These are phyloP conservation scores for Ptychodera flava DNA, from an alignment of 35 echinoderm and acorn worm species.

Conservation along the genomic window DNA sequence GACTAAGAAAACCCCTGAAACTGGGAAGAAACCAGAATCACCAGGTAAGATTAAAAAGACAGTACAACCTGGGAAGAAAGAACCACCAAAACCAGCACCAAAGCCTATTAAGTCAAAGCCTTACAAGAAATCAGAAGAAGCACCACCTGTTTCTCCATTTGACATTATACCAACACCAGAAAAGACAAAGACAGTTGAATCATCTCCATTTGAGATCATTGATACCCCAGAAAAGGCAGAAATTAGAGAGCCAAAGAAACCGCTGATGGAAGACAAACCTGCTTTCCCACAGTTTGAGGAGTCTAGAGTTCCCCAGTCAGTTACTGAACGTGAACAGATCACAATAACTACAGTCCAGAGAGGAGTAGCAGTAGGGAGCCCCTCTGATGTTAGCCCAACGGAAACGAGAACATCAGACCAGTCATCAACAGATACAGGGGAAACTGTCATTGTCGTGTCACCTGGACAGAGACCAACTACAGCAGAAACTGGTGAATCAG, in stretches of 20 bases:
- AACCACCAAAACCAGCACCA: neutral
- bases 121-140: too few species aligned
- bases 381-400: neutral
- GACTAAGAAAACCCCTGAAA: neutral
- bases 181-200: neutral
- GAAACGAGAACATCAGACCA: neutral
- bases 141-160: neutral
- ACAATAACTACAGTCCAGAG: neutral
- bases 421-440: neutral
- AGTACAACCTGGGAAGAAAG: neutral
- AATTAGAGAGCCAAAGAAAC: neutral
- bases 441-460: neutral
- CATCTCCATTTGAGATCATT: neutral
- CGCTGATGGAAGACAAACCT: too few species aligned
- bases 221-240: neutral
- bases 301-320: too few species aligned
- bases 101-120: neutral
- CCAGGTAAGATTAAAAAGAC: neutral
- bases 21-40: neutral
- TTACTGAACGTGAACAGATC: neutral
- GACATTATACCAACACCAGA: neutral
- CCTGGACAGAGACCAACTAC: neutral
- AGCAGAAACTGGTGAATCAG: neutral
- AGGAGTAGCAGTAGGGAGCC: neutral
- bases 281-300: too few species aligned